Evolutionary conservation across 1,140 invertebrate species (phyloP).

Genomic region (Magallana angulata): DNA sequence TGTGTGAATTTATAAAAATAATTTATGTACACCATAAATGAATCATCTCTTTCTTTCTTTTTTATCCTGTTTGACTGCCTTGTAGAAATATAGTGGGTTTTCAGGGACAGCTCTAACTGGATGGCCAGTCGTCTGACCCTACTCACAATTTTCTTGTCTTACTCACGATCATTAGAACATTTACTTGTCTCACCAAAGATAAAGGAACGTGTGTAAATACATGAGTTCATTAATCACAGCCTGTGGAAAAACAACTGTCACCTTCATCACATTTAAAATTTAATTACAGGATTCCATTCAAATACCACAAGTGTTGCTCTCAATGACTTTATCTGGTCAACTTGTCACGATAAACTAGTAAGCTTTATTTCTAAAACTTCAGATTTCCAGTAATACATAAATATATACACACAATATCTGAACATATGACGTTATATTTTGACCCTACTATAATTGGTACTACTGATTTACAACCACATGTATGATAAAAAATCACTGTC

Average conservation of each 20-base stretch:
- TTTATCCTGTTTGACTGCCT: not conserved
- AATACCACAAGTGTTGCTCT: too few species aligned
- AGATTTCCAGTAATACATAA: too few species aligned
- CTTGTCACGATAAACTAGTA: too few species aligned
- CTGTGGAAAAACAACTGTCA: not conserved
- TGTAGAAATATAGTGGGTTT: not conserved
- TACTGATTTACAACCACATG: too few species aligned
- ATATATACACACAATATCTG: too few species aligned
- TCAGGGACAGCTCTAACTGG: not conserved
- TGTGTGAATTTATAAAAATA: too few species aligned
- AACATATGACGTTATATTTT: too few species aligned
- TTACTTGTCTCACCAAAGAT: not conserved
- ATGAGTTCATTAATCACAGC: not conserved
- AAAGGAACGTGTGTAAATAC: slow-evolving; percentile 26
- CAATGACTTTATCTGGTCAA: too few species aligned
- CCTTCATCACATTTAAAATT: not conserved
- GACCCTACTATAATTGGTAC: too few species aligned
- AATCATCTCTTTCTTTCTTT: slow-evolving; percentile 2
- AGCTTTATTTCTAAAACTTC: too few species aligned
- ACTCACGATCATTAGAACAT: not conserved
- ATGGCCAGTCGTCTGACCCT: not conserved
- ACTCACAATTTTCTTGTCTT: not conserved
- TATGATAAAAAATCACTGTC: too few species aligned
- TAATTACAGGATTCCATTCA: not conserved
- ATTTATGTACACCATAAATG: not conserved